A percentile compares a stretch with the other conserved stretches of the same genome.
Conservation (phyloP, 2,797 vertebrate species). For the Aulostomus chinensis region DNA sequence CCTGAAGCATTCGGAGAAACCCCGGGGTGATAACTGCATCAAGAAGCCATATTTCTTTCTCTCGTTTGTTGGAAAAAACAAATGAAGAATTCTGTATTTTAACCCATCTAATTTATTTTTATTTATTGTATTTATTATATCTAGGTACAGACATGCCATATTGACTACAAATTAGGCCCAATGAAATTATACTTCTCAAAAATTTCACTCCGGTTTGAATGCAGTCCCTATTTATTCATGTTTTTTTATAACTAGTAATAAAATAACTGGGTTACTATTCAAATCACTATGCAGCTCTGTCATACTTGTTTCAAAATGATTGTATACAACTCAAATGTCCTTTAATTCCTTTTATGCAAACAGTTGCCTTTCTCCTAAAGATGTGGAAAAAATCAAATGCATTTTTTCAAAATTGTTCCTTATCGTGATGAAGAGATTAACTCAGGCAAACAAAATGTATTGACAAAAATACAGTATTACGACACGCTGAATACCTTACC, state of each 20-base stretch:
- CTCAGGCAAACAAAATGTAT: constrained; percentile 80
- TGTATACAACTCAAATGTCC: constrained; percentile 76
- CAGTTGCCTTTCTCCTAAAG: constrained; percentile 78
- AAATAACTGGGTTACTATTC: constrained; percentile 74
- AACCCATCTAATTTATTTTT: constrained; percentile 84
- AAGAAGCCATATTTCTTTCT: constrained; percentile 82
- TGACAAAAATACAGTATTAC: constrained; percentile 79
- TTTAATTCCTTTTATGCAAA: constrained; percentile 77
- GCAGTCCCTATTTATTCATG: constrained; percentile 77
- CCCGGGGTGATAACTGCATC: constrained; percentile 73
- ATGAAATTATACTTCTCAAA: constrained; percentile 67
- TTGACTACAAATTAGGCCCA: constrained; percentile 57
- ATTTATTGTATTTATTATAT: constrained; percentile 83
- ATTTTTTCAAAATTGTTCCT: constrained; percentile 74
- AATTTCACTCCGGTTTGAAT: constrained; percentile 58
- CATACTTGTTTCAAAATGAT: constrained; percentile 75
- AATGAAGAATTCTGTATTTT: constrained; percentile 71
- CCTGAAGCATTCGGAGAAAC: constrained; percentile 62
- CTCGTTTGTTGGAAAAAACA: constrained; percentile 68
- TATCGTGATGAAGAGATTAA: constrained; percentile 73
- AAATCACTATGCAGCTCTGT: constrained; percentile 81
- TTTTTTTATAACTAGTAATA: constrained; percentile 54
- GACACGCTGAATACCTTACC: constrained; percentile 72
- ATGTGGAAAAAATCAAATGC: constrained; percentile 69
- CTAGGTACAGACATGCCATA: constrained; percentile 76